These are phyloP conservation scores for Notiomystis cincta DNA, from an alignment of 2,113 vertebrate species.

Conservation along the genomic window DNA sequence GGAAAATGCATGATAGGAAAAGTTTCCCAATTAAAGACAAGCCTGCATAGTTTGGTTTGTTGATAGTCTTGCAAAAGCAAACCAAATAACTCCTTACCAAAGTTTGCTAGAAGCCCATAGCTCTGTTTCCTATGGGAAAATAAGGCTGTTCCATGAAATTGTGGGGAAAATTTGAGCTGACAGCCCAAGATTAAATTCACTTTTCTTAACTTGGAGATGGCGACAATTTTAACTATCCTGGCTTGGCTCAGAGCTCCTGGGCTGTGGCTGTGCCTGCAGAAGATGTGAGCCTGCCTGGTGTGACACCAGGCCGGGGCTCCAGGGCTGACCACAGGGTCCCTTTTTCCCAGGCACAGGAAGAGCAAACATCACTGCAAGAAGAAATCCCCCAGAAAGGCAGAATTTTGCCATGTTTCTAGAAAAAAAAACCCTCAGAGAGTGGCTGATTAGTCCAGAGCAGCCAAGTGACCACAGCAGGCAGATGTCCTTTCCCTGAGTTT, in stretches of 20 bases:
- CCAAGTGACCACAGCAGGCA: not conserved
- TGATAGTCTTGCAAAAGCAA: constrained; percentile 43
- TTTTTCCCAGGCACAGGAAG: not conserved
- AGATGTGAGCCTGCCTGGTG: not conserved
- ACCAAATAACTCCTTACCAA: constrained; percentile 14
- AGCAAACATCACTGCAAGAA: not conserved
- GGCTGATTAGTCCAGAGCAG: not conserved
- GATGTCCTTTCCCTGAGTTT: not conserved
- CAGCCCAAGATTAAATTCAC: constrained; percentile 37
- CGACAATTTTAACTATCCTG: constrained; percentile 32
- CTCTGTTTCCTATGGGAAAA: constrained; percentile 49
- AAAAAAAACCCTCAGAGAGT: not conserved
- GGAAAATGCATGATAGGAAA: not conserved
- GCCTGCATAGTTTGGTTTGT: constrained; percentile 46
- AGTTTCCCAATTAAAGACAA: constrained; percentile 22
- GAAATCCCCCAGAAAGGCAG: not conserved
- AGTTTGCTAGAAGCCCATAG: not conserved
- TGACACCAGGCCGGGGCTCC: not conserved
- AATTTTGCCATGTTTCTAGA: not conserved
- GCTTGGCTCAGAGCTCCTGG: constrained; percentile 21
- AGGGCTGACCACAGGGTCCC: not conserved
- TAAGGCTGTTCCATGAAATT: not conserved
- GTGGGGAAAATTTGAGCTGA: constrained; percentile 39
- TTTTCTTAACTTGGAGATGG: constrained; percentile 24
- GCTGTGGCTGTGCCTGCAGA: constrained; percentile 2